Base-by-base conservation (phyloP, 2,113 vertebrate genomes). In the Macquaria ambigua region DNA sequence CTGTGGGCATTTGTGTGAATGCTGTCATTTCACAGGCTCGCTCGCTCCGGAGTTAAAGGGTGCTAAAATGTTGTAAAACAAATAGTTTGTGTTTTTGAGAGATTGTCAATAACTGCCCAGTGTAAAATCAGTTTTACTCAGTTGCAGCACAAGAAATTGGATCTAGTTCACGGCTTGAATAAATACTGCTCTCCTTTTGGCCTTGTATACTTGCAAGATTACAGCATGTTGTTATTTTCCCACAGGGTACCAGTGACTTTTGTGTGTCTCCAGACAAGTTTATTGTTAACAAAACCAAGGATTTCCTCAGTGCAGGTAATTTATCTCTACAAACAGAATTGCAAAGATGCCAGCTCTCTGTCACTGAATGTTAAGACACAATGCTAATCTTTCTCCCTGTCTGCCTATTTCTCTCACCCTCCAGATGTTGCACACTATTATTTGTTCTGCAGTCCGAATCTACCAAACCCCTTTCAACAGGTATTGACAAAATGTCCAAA, bases 391-490 rank as follows among this genome's bases (percentile, higher is more conserved):
- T 52, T 67, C 28, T 53, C 34, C 15, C 43, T 52, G 28, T 52
- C 67, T 81, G 20, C n/a, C 15, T n/a, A 1, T 76, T 80, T 90
- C 56, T 82, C 59, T 79, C 87, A 61, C 88, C 63, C 92, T 94
- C 43, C 94, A 99, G 98, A 96, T 74, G 95, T 98, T 85, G 92
- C 95, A 70, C 97, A 95, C 79, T 99, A 99, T 91, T 99, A 99
- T 93, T 94, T 99, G 89, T 97, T 97, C 86, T 99, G 98, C 89
- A 96, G 96, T 71, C 97, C 97, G 78, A 97, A 95, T 83, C 90
- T 95, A 20, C 95, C 93, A 91, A 99, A 96, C 93, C 98, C 98
- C 34, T 99, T 99, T 94, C 98, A 99, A 92, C 97, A 98, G 98
- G 98, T 99, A 97, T 4, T 0, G 82, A 87, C 59, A 68, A 80